phyloP scores from a whole-genome alignment of 2,113 vertebrate genomes.

The Puntigrus tetrazona region DNA sequence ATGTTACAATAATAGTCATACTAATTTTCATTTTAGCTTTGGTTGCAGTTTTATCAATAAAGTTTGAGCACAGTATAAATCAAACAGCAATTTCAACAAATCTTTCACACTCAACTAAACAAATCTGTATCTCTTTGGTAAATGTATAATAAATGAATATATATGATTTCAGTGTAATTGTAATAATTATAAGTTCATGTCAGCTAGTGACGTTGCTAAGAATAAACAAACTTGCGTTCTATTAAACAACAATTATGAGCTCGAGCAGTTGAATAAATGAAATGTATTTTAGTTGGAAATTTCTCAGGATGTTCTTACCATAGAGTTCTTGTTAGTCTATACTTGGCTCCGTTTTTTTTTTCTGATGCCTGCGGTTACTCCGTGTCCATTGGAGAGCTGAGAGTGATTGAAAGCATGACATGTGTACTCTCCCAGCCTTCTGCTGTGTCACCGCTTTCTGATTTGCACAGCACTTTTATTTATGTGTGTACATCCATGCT shows the following conservation, averaged over 20 bases:
- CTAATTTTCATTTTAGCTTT: neutral
- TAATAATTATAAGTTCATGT: neutral
- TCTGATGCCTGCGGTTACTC: neutral
- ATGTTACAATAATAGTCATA: neutral
- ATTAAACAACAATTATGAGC: neutral
- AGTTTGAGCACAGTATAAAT: neutral
- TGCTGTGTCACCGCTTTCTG: conserved; percentile 36
- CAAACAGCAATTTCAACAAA: neutral
- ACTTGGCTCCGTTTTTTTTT: neutral
- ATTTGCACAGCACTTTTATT: conserved; percentile 51
- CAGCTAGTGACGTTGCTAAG: neutral
- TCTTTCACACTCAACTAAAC: neutral
- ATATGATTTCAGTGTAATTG: neutral
- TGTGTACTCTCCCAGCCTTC: conserved; percentile 9
- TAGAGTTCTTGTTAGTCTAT: neutral
- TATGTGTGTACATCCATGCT: conserved; percentile 21
- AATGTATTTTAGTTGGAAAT: too few relatives aligned
- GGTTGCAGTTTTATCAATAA: neutral
- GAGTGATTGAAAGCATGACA: conserved; percentile 14
- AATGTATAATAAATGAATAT: neutral
- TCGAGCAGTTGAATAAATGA: neutral
- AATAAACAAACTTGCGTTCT: neutral
- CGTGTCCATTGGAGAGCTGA: neutral
- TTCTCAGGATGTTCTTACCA: neutral
- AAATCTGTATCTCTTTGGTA: neutral